phyloP scores from a whole-genome alignment of 2,113 vertebrate genomes.

The Girardinichthys multiradiatus region DNA sequence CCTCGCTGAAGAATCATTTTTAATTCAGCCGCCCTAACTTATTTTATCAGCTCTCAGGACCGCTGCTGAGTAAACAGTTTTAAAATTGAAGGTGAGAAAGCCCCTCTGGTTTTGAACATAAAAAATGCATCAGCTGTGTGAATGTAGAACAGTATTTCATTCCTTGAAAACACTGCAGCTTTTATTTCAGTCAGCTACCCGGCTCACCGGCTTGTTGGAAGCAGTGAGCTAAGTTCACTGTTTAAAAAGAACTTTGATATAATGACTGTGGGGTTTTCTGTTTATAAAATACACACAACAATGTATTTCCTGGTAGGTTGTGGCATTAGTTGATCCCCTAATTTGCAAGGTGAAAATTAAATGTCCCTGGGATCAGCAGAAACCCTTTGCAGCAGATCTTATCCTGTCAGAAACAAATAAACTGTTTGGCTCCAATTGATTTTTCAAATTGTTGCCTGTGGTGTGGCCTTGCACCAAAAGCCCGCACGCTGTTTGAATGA shows the following conservation, averaged over 20 bases:
- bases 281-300: slow-evolving; percentile 24
- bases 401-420: slow-evolving; percentile 36
- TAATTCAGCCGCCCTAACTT: slow-evolving; percentile 72
- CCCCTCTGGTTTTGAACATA: slow-evolving; percentile 71
- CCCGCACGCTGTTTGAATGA: slow-evolving; percentile 51
- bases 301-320: slow-evolving; percentile 11
- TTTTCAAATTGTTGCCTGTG: slow-evolving; percentile 52
- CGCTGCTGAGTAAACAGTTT: slow-evolving; percentile 80
- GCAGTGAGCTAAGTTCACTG: slow-evolving; percentile 26
- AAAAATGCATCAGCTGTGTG: slow-evolving; percentile 75
- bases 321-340: slow-evolving; percentile 8
- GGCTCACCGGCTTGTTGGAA: slow-evolving; percentile 6
- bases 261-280: slow-evolving; percentile 32
- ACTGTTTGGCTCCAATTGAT: slow-evolving; percentile 53
- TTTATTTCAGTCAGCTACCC: slow-evolving; percentile 10
- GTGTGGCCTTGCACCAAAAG: slow-evolving; percentile 56
- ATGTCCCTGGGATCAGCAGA: not conserved
- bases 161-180: slow-evolving; percentile 46
- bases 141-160: slow-evolving; percentile 63
- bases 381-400: slow-evolving; percentile 30
- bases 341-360: slow-evolving; percentile 17
- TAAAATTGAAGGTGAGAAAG: slow-evolving; percentile 78
- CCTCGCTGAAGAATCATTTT: slow-evolving; percentile 61
- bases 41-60: slow-evolving; percentile 66
- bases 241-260: slow-evolving; percentile 22